Evolutionary conservation across 2,888 invertebrate species (phyloP).

Genomic region (Caprella mutica): DNA sequence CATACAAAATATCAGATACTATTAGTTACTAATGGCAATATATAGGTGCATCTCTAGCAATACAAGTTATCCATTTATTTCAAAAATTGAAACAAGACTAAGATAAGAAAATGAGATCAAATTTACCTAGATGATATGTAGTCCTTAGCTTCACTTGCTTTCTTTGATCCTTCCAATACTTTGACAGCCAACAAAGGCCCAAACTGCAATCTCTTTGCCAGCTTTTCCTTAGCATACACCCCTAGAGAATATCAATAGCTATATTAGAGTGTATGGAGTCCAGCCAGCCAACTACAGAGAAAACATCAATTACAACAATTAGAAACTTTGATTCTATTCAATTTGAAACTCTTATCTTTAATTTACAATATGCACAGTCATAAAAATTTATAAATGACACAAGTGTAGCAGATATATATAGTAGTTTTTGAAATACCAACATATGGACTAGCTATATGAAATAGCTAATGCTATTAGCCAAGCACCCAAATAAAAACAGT

Average conservation of each 20-base stretch:
- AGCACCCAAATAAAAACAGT: too few relatives aligned
- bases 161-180: constrained; percentile 9
- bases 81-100: too few relatives aligned
- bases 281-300: not conserved
- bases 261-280: not conserved
- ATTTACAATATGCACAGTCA: not conserved
- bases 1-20: too few relatives aligned
- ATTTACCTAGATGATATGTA: constrained; percentile 25
- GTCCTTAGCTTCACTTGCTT: constrained; percentile 14
- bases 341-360: constrained; percentile 6
- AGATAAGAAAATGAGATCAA: too few relatives aligned
- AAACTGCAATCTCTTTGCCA: constrained; percentile 31
- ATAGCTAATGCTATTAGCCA: too few relatives aligned
- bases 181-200: constrained; percentile 28
- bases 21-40: too few relatives aligned
- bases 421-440: not conserved
- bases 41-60: too few relatives aligned
- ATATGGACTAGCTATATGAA: too few relatives aligned
- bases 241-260: constrained; percentile 12
- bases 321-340: constrained; percentile 3
- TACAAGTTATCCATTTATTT: too few relatives aligned
- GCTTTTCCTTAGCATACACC: constrained; percentile 21
- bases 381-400: not conserved
- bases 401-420: not conserved
- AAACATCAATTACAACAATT: not conserved